Evolutionary conservation across 2,113 vertebrate genomes (phyloP).

Genomic region (Choloepus hoffmanni): DNA sequence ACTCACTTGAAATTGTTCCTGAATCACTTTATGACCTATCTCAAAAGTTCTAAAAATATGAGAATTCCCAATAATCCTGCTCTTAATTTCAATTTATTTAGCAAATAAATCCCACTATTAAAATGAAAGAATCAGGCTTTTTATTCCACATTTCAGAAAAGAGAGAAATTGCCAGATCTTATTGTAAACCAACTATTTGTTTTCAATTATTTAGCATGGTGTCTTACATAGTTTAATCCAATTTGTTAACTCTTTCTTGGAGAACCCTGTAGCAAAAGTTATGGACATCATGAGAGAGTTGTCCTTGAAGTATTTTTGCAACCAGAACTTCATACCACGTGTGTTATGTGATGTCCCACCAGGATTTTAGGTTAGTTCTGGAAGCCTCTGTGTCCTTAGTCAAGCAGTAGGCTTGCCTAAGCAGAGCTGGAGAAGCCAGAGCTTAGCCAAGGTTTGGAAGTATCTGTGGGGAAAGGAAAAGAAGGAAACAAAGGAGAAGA

Average conservation of each 20-base stretch:
- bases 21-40: background rate
- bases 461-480: background rate
- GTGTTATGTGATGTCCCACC: background rate
- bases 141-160: background rate
- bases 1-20: background rate
- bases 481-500: background rate
- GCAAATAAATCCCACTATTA: background rate
- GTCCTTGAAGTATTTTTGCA: background rate
- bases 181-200: background rate
- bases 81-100: background rate
- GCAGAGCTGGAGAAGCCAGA: background rate
- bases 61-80: background rate
- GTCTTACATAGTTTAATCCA: background rate
- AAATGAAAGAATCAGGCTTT: background rate
- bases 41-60: background rate
- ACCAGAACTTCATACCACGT: background rate
- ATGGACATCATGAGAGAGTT: background rate
- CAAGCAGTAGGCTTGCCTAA: background rate
- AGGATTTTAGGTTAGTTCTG: background rate
- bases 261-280: background rate
- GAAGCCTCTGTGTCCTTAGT: background rate
- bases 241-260: background rate
- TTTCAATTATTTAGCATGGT: slow-evolving; percentile 22
- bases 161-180: background rate
- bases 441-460: background rate